Evolutionary conservation across 2,113 vertebrate genomes (phyloP), one percentile per base, ranked within the genome.

Genomic region (Psilopogon haemacephalus): DNA sequence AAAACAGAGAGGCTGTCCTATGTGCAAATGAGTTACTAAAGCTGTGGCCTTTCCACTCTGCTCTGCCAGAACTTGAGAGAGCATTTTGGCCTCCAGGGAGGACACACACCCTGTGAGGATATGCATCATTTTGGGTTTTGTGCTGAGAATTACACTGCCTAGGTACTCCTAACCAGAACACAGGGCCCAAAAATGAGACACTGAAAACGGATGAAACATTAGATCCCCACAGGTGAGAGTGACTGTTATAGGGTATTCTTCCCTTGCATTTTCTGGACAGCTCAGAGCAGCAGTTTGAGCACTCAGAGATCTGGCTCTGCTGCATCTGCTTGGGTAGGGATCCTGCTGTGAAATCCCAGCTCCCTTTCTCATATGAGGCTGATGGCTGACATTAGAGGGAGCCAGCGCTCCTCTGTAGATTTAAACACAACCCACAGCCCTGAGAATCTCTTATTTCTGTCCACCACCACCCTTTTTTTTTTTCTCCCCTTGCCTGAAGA

Each of bases 361-460:
- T 63, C 32, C 55, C 85, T 85, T 65, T n/a, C 79, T 85, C 40
- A 4, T 69, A 21, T 40, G 67, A 72, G 32, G 55, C 44, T 76
- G 32, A 58, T 20, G 17, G 23, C 3, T 65, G 68, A 76, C 79
- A 15, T 67, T 46, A 88, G 90, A 94, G 64, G 85, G 89, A 89
- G 92, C 74, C 79, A 91, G 55, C 21, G 64, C 64, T 91, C 75
- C 90, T 86, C 56, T 0, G 1, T 12, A 80, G 19, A 7, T 46
- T 52, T 89, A 70, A 89, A 42, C 26, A 20, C 5, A 10, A 63
- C 6, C 9, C 56, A 81, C 40, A 42, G 40, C 40, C 21, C 46
- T 24, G 46, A 12, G 46, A 48, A 48, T 48, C 46, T 48, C 46
- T 23, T 48, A 48, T 46, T 46, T 46, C 18, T 48, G 11, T 48